Evolutionary conservation across 1,140 invertebrate species (phyloP).

Genomic region (Megalopta genalis): DNA sequence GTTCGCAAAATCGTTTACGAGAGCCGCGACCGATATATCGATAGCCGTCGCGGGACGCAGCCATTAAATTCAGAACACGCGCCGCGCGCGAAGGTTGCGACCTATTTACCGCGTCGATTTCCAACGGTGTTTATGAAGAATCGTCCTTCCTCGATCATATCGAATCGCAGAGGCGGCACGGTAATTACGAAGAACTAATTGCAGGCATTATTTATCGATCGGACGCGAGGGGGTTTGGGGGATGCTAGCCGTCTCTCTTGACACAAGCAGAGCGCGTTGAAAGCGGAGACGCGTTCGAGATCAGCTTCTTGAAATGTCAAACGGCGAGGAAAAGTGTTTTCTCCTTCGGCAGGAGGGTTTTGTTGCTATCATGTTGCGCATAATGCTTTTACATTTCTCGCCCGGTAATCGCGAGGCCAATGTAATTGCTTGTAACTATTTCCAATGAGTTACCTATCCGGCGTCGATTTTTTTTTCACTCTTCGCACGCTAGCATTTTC

Average conservation of each 20-base stretch:
- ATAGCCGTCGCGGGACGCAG: neutral
- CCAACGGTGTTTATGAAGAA: slow-evolving; percentile 14
- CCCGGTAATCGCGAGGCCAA: too few relatives aligned
- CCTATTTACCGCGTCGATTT: slow-evolving; percentile 23
- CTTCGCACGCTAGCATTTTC: too few relatives aligned
- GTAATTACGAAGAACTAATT: slow-evolving; percentile 37
- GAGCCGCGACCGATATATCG: slow-evolving; percentile 14
- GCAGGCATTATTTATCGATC: slow-evolving; percentile 35
- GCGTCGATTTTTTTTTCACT: too few relatives aligned
- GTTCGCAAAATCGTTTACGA: neutral
- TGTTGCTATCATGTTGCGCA: neutral
- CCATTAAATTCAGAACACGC: slow-evolving; percentile 33
- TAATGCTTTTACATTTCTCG: neutral
- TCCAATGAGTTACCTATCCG: too few relatives aligned
- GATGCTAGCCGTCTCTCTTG: neutral
- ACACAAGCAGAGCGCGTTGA: neutral
- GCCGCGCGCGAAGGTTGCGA: slow-evolving; percentile 5
- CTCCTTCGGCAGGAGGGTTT: neutral
- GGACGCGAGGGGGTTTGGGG: neutral
- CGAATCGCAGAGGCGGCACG: slow-evolving; percentile 18
- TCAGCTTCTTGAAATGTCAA: slow-evolving; percentile 34
- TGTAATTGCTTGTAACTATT: too few relatives aligned
- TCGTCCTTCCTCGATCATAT: slow-evolving; percentile 31
- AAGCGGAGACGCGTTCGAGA: neutral
- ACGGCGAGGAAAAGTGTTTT: slow-evolving; percentile 6